Conservation (phyloP, 2,113 vertebrate species). For the Apteryx owenii region DNA sequence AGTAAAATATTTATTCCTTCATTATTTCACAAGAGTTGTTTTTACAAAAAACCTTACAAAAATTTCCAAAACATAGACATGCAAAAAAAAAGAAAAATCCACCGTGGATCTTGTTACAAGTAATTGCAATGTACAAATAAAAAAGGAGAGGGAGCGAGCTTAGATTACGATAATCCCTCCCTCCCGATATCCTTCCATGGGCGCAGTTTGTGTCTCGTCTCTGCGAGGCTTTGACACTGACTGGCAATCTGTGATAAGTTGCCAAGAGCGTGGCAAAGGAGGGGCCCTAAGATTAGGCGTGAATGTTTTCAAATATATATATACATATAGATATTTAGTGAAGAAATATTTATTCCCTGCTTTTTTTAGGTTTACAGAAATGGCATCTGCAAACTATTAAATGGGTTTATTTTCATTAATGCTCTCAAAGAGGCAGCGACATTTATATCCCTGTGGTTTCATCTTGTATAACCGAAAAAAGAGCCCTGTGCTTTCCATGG, state of each 20-base stretch:
- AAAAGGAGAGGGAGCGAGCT: slow-evolving; percentile 4
- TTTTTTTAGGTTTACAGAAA: slow-evolving; percentile 61
- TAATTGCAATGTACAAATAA: slow-evolving; percentile 46
- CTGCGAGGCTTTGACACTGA: neutral
- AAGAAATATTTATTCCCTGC: slow-evolving; percentile 60
- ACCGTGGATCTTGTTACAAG: slow-evolving; percentile 24
- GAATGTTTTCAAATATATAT: slow-evolving; percentile 60
- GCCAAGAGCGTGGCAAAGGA: slow-evolving; percentile 39
- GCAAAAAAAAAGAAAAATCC: slow-evolving; percentile 18
- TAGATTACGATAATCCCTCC: neutral
- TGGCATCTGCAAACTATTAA: slow-evolving; percentile 77
- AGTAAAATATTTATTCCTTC: slow-evolving; percentile 71
- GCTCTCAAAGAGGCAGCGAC: slow-evolving; percentile 67
- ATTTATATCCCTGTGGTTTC: slow-evolving; percentile 67
- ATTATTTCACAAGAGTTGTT: slow-evolving; percentile 71
- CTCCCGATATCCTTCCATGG: neutral
- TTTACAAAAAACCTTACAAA: slow-evolving; percentile 63
- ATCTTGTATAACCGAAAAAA: slow-evolving; percentile 35
- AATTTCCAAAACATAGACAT: slow-evolving; percentile 56
- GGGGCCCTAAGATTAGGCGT: slow-evolving; percentile 8
- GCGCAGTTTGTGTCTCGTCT: slow-evolving; percentile 33
- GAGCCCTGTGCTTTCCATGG: slow-evolving; percentile 60
- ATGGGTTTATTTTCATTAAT: slow-evolving; percentile 74
- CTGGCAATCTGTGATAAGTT: neutral
- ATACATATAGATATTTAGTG: slow-evolving; percentile 64